These are phyloP conservation scores for Pseudanteris insignis DNA, from an alignment of 2,888 invertebrate genomes.

Conservation along the genomic window DNA sequence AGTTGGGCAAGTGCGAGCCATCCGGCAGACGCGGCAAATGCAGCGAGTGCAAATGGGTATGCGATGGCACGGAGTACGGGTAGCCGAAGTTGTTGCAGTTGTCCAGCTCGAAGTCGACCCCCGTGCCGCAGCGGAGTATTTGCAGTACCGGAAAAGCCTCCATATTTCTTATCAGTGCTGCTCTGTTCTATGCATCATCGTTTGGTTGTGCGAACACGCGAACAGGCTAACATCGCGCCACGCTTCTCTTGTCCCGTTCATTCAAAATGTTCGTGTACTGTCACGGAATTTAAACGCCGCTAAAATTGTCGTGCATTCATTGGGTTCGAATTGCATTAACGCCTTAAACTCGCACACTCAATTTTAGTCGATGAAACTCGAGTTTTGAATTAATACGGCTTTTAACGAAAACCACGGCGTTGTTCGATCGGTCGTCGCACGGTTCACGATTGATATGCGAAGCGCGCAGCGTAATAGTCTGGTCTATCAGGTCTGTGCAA, in stretches of 20 bases:
- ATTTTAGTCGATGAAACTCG: no score
- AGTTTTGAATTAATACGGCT: no score
- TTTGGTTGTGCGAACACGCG: not conserved
- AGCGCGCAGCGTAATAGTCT: no score
- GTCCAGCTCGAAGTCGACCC: slow-evolving; percentile 58
- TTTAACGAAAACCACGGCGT: no score
- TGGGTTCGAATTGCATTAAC: no score
- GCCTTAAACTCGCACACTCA: no score
- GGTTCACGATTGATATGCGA: no score
- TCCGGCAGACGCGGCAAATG: slow-evolving; percentile 59
- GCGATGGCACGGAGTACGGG: slow-evolving; percentile 58
- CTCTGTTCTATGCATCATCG: not conserved
- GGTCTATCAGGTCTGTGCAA: no score
- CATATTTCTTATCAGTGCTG: slow-evolving; percentile 48
- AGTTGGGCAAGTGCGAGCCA: slow-evolving; percentile 60
- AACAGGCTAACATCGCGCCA: slow-evolving; percentile 2
- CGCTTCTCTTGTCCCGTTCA: slow-evolving; percentile 9
- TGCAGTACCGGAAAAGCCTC: slow-evolving; percentile 63
- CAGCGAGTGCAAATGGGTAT: slow-evolving; percentile 55
- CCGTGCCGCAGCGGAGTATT: slow-evolving; percentile 63
- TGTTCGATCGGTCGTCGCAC: no score
- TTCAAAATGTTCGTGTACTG: no score
- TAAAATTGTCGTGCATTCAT: no score
- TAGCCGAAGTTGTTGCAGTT: slow-evolving; percentile 56
- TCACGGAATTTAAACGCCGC: no score